A percentile compares a stretch with the other conserved stretches of the same genome.
phyloP scores from a whole-genome alignment of 1,140 invertebrate species.

The Physella acuta region DNA sequence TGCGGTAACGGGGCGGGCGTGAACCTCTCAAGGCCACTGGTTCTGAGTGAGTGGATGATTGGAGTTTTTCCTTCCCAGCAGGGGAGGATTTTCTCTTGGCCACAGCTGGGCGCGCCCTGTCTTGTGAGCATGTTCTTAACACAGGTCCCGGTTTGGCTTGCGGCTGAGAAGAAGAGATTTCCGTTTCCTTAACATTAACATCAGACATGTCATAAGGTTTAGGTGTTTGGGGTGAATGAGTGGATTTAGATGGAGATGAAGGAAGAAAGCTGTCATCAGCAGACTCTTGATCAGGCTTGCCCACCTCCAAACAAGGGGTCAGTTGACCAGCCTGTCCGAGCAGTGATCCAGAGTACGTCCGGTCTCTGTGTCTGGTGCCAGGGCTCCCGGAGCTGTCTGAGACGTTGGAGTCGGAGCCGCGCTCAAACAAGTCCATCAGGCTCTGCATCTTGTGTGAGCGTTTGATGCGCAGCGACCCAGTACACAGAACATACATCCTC shows the following conservation, averaged over 20 bases:
- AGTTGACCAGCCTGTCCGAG: background rate
- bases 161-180: background rate
- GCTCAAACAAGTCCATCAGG: slow-evolving; percentile 50
- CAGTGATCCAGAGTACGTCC: slow-evolving; percentile 21
- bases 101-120: background rate
- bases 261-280: slow-evolving; percentile 30
- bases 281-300: slow-evolving; percentile 24
- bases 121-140: background rate
- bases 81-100: background rate
- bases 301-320: slow-evolving; percentile 28
- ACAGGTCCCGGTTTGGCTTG: background rate
- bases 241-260: background rate
- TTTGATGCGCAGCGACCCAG: slow-evolving; percentile 41
- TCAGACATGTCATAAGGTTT: too few species aligned
- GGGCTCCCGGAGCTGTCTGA: slow-evolving; percentile 30
- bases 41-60: background rate
- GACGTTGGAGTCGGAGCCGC: slow-evolving; percentile 27
- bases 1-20: slow-evolving; percentile 41
- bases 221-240: slow-evolving; percentile 4
- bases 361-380: slow-evolving; percentile 22
- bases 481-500: slow-evolving; percentile 31
- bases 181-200: slow-evolving; percentile 12
- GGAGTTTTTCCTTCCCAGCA: background rate
- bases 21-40: background rate
- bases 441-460: slow-evolving; percentile 47